Conservation (phyloP, 1,140 invertebrate genomes). For the Drosophila athabasca region DNA sequence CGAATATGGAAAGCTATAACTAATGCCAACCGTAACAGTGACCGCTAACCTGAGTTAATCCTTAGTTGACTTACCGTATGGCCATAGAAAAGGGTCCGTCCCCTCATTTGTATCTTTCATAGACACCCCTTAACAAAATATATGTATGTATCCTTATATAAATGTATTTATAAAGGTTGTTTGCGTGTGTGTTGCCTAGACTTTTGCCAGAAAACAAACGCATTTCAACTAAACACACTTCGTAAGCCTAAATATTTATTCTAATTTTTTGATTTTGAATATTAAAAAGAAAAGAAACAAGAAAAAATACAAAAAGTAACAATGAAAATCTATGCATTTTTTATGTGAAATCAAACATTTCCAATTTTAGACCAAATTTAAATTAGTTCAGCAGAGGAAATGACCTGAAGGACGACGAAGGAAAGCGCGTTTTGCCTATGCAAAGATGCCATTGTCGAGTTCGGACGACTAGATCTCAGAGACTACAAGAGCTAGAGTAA, state of each 20-base stretch:
- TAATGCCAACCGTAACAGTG: slow-evolving; percentile 22
- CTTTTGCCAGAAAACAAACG: slow-evolving; percentile 34
- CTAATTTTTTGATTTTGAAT: slow-evolving; percentile 57
- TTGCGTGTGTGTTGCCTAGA: no score
- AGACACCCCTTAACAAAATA: slow-evolving; percentile 16
- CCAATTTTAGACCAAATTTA: no score
- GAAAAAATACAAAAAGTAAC: slow-evolving; percentile 57
- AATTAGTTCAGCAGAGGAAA: no score
- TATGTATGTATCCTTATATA: no score
- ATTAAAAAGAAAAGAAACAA: slow-evolving; percentile 40
- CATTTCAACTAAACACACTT: slow-evolving; percentile 37
- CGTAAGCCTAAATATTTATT: slow-evolving; percentile 49
- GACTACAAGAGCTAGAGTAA: no score
- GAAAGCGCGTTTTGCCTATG: no score
- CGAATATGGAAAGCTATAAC: slow-evolving; percentile 61
- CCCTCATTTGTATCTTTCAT: slow-evolving; percentile 41
- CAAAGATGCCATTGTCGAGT: no score
- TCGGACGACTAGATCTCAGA: no score
- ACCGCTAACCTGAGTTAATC: slow-evolving; percentile 53
- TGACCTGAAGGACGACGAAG: no score
- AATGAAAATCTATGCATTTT: slow-evolving; percentile 4
- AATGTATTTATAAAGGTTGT: no score
- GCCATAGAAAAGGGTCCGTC: slow-evolving; percentile 50
- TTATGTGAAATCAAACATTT: background rate
- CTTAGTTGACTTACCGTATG: slow-evolving; percentile 35